phyloP scores from a whole-genome alignment of 1,140 invertebrate genomes.

The Anastatus disparis region DNA sequence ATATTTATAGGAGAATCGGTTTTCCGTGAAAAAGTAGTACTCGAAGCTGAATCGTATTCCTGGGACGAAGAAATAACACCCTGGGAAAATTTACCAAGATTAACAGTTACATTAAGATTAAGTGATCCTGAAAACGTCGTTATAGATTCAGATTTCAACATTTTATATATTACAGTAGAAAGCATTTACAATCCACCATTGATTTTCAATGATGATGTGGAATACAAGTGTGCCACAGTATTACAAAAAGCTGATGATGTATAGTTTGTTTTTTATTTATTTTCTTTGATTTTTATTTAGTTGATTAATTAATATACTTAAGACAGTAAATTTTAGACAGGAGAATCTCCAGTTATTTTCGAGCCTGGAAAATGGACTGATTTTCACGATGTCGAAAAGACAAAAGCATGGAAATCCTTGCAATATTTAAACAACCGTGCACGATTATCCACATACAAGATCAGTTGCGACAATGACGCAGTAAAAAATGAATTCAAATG shows the following conservation, averaged over 20 bases:
- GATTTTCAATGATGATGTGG: conserved; percentile 39
- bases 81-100: conserved; percentile 49
- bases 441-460: conserved; percentile 50
- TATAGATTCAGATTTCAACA: conserved; percentile 37
- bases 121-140: conserved; percentile 23
- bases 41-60: conserved; percentile 42
- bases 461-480: conserved; percentile 41
- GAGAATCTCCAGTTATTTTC: conserved; percentile 43
- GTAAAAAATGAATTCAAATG: conserved; percentile 41
- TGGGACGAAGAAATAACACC: conserved; percentile 38
- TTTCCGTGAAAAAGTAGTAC: conserved; percentile 44
- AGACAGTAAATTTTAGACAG: too few species aligned
- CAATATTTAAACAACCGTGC: conserved; percentile 48
- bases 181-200: conserved; percentile 51
- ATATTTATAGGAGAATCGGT: conserved; percentile 43
- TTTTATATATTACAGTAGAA: conserved; percentile 50
- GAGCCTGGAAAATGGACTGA: conserved; percentile 46
- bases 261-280: not conserved
- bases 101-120: conserved; percentile 37
- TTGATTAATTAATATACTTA: too few species aligned
- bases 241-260: conserved; percentile 40
- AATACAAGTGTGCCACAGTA: conserved; percentile 49
- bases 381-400: conserved; percentile 44
- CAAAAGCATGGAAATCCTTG: conserved; percentile 49
- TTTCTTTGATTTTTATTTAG: too few species aligned